phyloP scores from a whole-genome alignment of 2,797 vertebrate species.

The Chelon labrosus region DNA sequence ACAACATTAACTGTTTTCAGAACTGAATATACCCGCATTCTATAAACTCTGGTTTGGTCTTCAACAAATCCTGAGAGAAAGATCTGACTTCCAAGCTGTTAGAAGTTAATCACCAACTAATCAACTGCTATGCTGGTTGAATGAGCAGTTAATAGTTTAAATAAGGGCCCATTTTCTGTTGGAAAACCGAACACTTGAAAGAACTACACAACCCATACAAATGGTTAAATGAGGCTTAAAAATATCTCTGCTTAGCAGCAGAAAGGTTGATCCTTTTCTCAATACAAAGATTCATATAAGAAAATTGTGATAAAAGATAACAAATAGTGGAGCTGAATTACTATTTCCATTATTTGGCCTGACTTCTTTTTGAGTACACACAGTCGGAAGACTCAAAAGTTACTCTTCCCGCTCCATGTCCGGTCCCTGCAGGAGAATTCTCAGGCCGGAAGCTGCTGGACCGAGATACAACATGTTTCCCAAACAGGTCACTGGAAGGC shows the following conservation, averaged over 20 bases:
- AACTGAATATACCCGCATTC: too few relatives aligned
- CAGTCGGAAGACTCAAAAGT: neutral
- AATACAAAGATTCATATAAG: neutral
- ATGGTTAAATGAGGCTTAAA: neutral
- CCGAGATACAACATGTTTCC: conserved; percentile 46
- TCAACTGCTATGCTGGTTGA: too few relatives aligned
- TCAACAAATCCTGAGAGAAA: too few relatives aligned
- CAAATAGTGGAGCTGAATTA: neutral
- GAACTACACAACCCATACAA: conserved; percentile 6
- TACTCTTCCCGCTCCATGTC: neutral
- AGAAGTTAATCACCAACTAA: too few relatives aligned
- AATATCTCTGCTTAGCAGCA: neutral
- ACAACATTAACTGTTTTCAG: too few relatives aligned
- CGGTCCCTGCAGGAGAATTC: conserved; percentile 5
- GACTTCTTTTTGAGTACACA: neutral
- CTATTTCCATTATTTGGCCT: neutral
- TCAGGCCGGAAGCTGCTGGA: conserved; percentile 33
- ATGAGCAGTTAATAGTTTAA: too few relatives aligned
- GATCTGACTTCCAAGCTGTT: too few relatives aligned
- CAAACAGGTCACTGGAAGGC: conserved; percentile 70
- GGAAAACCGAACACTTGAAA: neutral
- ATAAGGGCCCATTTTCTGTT: neutral
- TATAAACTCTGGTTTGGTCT: too few relatives aligned
- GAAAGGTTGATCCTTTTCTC: neutral
- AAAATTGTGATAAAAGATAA: neutral